Conservation (phyloP, 2,888 invertebrate genomes). For the Girardia tigrina region DNA sequence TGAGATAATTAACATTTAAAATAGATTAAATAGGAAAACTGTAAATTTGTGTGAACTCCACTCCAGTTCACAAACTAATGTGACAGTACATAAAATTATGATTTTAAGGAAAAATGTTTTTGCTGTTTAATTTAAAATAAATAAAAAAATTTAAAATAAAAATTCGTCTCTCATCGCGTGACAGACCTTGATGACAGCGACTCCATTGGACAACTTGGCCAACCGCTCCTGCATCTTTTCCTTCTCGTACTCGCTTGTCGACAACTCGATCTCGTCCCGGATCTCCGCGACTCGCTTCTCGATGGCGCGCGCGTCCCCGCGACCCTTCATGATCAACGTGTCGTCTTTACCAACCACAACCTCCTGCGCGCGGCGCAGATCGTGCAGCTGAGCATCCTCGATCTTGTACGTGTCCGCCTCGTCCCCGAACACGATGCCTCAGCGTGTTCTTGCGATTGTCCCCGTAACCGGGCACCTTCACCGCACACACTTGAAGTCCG, state of each 20-base stretch:
- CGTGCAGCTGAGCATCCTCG: conserved; percentile 69
- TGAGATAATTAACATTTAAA: no score
- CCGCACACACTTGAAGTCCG: conserved; percentile 72
- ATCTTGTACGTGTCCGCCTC: conserved; percentile 75
- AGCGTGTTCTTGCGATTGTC: conserved; percentile 78
- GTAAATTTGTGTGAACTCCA: no score
- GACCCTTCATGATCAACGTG: conserved; percentile 69
- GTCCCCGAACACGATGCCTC: conserved; percentile 77
- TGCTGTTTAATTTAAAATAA: no score
- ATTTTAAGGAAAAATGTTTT: no score
- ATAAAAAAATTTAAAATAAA: no score
- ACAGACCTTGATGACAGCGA: conserved; percentile 55
- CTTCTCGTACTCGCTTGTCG: conserved; percentile 83
- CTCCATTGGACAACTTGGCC: conserved; percentile 73
- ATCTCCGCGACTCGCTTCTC: conserved; percentile 68
- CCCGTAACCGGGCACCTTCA: conserved; percentile 89
- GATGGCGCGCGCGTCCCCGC: conserved; percentile 67
- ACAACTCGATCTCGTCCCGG: conserved; percentile 71
- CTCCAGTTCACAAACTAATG: no score
- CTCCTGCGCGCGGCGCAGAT: conserved; percentile 64
- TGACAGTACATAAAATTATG: no score
- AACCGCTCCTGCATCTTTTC: conserved; percentile 82
- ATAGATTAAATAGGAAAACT: no score
- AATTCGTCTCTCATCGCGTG: no score
- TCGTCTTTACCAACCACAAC: conserved; percentile 87